Conservation (phyloP, 2,113 vertebrate species). For the Pelusios castaneus region DNA sequence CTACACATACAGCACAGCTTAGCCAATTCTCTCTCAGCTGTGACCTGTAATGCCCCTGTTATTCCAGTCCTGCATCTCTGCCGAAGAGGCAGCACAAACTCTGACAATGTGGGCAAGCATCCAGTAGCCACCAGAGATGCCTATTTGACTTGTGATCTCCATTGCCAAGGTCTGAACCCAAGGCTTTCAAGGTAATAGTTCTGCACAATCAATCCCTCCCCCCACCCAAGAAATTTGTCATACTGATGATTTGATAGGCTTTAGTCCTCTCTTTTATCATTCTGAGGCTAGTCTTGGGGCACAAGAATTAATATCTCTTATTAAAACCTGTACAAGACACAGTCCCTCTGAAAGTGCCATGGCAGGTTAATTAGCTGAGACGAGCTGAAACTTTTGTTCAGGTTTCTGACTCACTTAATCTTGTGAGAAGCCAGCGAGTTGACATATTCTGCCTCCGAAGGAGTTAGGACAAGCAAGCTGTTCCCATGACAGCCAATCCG, state of each 20-base stretch:
- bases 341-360: constrained; percentile 65
- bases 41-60: not conserved
- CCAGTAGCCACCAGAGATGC: constrained; percentile 58
- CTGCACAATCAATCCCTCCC: not conserved
- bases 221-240: constrained; percentile 28
- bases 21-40: constrained; percentile 25
- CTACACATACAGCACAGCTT: constrained; percentile 16
- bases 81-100: constrained; percentile 14
- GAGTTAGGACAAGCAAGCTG: constrained; percentile 93
- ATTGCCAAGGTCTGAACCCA: constrained; percentile 6
- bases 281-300: constrained; percentile 72
- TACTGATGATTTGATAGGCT: constrained; percentile 45
- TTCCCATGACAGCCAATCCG: constrained; percentile 89
- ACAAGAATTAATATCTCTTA: constrained; percentile 78
- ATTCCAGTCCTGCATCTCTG: not conserved
- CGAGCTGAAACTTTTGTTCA: constrained; percentile 67
- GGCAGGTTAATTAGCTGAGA: constrained; percentile 81
- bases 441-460: constrained; percentile 91
- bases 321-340: constrained; percentile 73
- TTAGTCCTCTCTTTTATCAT: constrained; percentile 68
- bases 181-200: not conserved
- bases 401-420: constrained; percentile 92
- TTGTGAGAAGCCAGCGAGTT: constrained; percentile 90
- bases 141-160: constrained; percentile 49
- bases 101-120: constrained; percentile 53